Conservation (phyloP, 2,797 vertebrate genomes). For the Darevskia nairensis region DNA sequence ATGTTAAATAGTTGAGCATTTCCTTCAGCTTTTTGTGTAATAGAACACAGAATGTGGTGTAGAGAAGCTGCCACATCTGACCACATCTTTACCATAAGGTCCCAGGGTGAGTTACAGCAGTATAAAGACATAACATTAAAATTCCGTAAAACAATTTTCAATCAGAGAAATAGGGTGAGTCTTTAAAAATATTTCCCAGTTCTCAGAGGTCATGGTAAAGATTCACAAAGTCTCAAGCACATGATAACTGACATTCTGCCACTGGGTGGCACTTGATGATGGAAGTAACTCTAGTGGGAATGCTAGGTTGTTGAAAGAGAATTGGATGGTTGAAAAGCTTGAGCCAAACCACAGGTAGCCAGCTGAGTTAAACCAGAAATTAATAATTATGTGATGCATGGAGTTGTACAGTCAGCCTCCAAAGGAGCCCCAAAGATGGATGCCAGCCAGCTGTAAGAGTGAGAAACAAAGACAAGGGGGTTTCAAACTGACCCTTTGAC, state of each 20-base stretch:
- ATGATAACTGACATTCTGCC: conserved; percentile 6
- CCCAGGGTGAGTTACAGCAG: too few species aligned
- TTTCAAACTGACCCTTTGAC: conserved; percentile 48
- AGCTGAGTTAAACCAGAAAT: conserved; percentile 26
- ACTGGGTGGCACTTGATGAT: conserved; percentile 24
- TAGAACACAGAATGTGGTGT: background rate
- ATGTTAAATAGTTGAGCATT: conserved; percentile 42
- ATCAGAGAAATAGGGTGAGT: too few species aligned
- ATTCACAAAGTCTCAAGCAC: background rate
- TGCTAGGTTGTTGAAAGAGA: conserved; percentile 11
- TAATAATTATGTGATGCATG: conserved; percentile 20
- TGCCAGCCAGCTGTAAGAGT: conserved; percentile 59
- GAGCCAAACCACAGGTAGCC: background rate
- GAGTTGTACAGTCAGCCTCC: conserved; percentile 24
- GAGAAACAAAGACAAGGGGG: conserved; percentile 56
- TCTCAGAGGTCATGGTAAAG: too few species aligned
- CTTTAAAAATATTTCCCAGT: too few species aligned
- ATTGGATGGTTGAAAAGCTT: conserved; percentile 8
- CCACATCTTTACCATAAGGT: background rate
- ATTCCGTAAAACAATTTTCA: too few species aligned
- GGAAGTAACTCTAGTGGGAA: background rate
- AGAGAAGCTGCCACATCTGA: conserved; percentile 20
- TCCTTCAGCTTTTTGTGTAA: conserved; percentile 42
- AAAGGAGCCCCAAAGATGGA: conserved; percentile 45
- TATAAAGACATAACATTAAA: too few species aligned